phyloP scores from a whole-genome alignment of 2,113 vertebrate genomes.

The Galeopterus variegatus region DNA sequence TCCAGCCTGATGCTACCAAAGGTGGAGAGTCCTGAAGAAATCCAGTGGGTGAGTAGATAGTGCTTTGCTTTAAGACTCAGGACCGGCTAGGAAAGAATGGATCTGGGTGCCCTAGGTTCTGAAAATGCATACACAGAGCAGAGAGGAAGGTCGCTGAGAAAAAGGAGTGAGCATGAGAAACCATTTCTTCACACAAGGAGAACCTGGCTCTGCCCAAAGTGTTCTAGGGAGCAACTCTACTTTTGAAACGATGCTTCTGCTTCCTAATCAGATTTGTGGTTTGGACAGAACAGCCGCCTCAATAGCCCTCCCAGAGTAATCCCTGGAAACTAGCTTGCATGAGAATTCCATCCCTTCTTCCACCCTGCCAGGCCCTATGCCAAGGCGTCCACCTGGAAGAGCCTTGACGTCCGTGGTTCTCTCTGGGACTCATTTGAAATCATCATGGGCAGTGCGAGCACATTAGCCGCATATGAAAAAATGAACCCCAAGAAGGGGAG shows the following conservation, averaged over 20 bases:
- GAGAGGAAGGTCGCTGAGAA: not conserved
- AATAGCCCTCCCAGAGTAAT: not conserved
- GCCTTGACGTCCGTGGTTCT: not conserved
- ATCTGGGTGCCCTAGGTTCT: not conserved
- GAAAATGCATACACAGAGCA: not conserved
- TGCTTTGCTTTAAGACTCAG: slow-evolving; percentile 64
- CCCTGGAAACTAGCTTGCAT: not conserved
- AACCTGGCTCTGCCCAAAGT: not conserved
- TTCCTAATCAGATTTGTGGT: not conserved
- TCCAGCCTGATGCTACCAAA: slow-evolving; percentile 98
- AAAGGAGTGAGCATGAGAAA: not conserved
- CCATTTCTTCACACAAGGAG: not conserved
- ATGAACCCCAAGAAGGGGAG: slow-evolving; percentile 78
- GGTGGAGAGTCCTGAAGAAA: slow-evolving; percentile 94
- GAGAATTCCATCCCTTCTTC: slow-evolving; percentile 9
- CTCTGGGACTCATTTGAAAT: slow-evolving; percentile 26
- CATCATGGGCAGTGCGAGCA: slow-evolving; percentile 73
- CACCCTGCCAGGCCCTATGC: not conserved
- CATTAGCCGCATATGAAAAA: slow-evolving; percentile 85
- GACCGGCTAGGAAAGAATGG: not conserved
- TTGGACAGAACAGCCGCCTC: not conserved
- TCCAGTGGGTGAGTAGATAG: slow-evolving; percentile 94
- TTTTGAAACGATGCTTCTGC: not conserved
- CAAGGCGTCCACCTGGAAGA: slow-evolving; percentile 15
- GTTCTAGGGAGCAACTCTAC: not conserved